These are phyloP conservation scores for Sebastes taczanowskii DNA, from an alignment of 2,797 vertebrate species.

Conservation along the genomic window DNA sequence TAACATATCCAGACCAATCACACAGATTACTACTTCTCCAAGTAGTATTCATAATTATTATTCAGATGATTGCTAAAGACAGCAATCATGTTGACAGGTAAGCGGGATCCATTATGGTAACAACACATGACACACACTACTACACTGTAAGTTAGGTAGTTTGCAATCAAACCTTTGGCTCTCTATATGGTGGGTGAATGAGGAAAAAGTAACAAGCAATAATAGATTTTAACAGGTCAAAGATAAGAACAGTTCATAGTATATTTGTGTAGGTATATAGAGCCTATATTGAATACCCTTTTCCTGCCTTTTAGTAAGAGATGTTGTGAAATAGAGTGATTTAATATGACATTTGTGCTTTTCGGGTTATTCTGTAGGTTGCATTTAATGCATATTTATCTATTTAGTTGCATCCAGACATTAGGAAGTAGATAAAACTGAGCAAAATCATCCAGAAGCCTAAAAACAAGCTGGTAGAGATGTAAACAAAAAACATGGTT, in stretches of 20 bases:
- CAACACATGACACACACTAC: not conserved
- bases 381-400: slow-evolving; percentile 28
- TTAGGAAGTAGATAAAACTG: not conserved
- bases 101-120: not conserved
- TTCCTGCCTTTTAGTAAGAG: no score
- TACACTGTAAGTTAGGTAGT: not conserved
- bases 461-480: not conserved
- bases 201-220: no score
- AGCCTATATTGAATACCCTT: no score
- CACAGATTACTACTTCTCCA: not conserved
- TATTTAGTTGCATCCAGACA: not conserved
- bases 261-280: no score
- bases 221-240: no score
- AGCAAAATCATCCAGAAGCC: slow-evolving; percentile 12
- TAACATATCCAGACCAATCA: not conserved
- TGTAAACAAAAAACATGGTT: slow-evolving; percentile 37
- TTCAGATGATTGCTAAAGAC: not conserved
- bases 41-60: no score
- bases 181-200: no score
- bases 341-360: no score
- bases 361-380: not conserved
- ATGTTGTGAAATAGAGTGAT: no score
- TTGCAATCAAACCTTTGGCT: not conserved
- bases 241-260: no score
- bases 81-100: slow-evolving; percentile 6